Percentiles rank a stretch among this genome's conserved stretches.
These are phyloP conservation scores for Heteromurus nitidus DNA, from an alignment of 2,888 invertebrate genomes.

Conservation along the genomic window DNA sequence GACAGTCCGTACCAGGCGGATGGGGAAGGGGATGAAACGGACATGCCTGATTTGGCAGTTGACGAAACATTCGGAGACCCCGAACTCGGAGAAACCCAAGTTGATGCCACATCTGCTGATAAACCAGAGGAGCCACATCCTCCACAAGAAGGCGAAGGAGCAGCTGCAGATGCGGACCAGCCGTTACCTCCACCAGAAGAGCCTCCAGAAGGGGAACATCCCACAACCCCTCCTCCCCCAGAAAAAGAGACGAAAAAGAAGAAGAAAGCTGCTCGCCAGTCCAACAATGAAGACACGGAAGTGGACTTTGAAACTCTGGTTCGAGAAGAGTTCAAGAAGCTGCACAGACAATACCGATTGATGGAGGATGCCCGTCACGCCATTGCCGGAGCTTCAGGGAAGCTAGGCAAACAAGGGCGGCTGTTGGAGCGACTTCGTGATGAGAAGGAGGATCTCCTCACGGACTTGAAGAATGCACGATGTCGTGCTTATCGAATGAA, in stretches of 20 bases:
- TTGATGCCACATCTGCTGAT: not conserved
- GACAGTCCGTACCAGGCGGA: not conserved
- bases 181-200: not conserved
- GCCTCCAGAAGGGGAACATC: not conserved
- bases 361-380: conserved; percentile 69
- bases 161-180: not conserved
- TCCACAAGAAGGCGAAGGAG: not conserved
- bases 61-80: not conserved
- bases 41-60: conserved; percentile 2
- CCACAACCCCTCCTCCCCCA: not conserved
- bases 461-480: conserved; percentile 64
- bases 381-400: conserved; percentile 63
- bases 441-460: conserved; percentile 61
- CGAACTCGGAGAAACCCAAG: conserved; percentile 1
- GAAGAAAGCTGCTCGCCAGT: not conserved
- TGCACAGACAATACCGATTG: conserved; percentile 67
- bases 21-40: conserved; percentile 14
- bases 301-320: conserved; percentile 69
- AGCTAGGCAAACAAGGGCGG: conserved; percentile 50
- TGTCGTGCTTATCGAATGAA: conserved; percentile 47
- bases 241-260: conserved; percentile 15
- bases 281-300: conserved; percentile 48
- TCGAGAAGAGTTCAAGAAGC: conserved; percentile 66
- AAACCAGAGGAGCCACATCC: not conserved
- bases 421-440: conserved; percentile 52